Evolutionary conservation across 37 sponge, comb jelly and placozoan species (phyloP).

Genomic region (Diacarnus erythraeanus): DNA sequence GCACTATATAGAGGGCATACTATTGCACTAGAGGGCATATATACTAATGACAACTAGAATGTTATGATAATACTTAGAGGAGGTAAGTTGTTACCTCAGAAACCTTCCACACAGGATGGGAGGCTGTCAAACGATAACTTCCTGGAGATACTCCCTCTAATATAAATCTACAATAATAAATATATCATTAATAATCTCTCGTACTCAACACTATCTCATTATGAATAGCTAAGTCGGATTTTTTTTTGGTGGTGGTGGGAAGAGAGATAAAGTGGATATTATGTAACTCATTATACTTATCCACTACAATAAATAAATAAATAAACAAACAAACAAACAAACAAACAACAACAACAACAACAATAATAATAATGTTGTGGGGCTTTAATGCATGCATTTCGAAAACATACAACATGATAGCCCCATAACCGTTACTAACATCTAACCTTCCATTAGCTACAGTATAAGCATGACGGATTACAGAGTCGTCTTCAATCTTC

Average conservation of each 20-base stretch:
- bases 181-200: no score
- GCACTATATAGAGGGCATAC: neutral
- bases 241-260: no score
- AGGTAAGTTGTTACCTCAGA: slow-evolving; percentile 19
- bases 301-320: no score
- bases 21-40: neutral
- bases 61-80: neutral
- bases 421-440: neutral
- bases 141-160: slow-evolving; percentile 54
- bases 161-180: slow-evolving; percentile 27
- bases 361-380: no score
- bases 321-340: no score
- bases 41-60: no score
- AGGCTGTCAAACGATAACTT: slow-evolving; percentile 30
- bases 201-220: no score
- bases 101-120: slow-evolving; percentile 66
- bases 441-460: neutral
- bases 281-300: no score
- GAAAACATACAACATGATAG: neutral
- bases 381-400: neutral
- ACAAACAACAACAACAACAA: no score
- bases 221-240: no score
- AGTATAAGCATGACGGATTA: neutral
- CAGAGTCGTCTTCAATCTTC: neutral
- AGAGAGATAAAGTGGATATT: no score